A percentile compares a stretch with the other conserved stretches of the same genome.
Evolutionary conservation across 2,888 invertebrate genomes (phyloP).

Genomic region (Macrostomum cliftonense): DNA sequence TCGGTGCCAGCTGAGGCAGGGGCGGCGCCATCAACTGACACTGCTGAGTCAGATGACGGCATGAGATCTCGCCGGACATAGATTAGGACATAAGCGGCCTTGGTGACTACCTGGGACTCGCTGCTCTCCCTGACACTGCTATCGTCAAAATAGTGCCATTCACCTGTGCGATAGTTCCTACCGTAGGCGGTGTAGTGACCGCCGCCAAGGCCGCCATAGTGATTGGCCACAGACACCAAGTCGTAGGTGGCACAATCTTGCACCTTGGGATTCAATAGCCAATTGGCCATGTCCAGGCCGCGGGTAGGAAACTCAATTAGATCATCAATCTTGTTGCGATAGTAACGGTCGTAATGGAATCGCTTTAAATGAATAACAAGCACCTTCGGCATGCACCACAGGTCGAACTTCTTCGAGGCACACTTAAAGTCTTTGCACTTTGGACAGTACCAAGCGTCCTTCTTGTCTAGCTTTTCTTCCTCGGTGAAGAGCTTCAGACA

Average conservation of each 20-base stretch:
- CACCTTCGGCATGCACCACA: slow-evolving; percentile 9
- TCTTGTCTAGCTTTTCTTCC: slow-evolving; percentile 7
- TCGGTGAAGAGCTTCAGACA: slow-evolving; percentile 6
- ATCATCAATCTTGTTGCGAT: slow-evolving; percentile 6
- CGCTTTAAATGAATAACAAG: slow-evolving; percentile 11
- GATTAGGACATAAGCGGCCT: slow-evolving; percentile 42
- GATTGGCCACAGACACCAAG: slow-evolving; percentile 43
- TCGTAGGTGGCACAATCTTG: slow-evolving; percentile 37
- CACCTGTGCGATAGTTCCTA: too few species aligned
- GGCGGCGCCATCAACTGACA: too few species aligned
- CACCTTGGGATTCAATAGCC: slow-evolving; percentile 37
- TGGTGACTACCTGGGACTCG: slow-evolving; percentile 30
- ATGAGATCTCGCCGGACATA: slow-evolving; percentile 31
- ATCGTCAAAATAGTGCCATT: slow-evolving; percentile 20
- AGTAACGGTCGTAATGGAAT: neutral
- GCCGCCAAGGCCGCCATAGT: slow-evolving; percentile 35
- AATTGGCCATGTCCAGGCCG: slow-evolving; percentile 38
- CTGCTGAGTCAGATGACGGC: too few species aligned
- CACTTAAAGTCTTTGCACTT: slow-evolving; percentile 3
- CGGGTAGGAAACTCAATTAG: slow-evolving; percentile 6
- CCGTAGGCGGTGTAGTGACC: too few species aligned
- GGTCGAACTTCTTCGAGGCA: slow-evolving; percentile 10
- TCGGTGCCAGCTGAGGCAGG: too few species aligned
- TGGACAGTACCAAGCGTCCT: slow-evolving; percentile 7
- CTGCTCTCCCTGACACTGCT: slow-evolving; percentile 19